Conservation (phyloP, 2,797 vertebrate species). For the Fratercula arctica region DNA sequence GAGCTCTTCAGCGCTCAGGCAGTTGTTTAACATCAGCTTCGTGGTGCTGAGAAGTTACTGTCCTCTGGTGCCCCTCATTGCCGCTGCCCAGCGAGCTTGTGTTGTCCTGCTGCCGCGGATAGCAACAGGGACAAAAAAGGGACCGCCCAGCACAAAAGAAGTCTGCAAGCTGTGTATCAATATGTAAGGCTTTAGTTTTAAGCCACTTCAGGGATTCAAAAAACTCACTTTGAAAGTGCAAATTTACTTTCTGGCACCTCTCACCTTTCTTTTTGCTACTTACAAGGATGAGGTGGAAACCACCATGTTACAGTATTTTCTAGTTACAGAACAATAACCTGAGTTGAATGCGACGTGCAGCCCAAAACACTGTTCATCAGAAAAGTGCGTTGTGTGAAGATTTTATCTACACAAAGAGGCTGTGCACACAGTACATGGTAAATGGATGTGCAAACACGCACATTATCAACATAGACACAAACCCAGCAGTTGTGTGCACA, state of each 20-base stretch:
- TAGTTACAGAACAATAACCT: background rate
- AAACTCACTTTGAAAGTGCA: background rate
- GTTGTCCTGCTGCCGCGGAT: background rate
- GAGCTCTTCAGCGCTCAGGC: background rate
- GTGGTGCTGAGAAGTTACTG: background rate
- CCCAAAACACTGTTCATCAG: background rate
- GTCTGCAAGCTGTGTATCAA: background rate
- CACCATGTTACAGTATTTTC: accelerated
- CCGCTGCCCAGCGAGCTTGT: background rate
- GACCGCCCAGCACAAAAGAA: background rate
- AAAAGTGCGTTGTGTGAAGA: accelerated
- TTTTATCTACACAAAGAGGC: background rate
- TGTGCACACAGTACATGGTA: accelerated
- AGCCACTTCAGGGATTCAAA: background rate
- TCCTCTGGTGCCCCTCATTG: background rate
- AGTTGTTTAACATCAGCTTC: background rate
- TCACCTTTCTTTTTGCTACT: background rate
- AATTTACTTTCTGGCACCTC: background rate
- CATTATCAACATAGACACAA: too few species aligned
- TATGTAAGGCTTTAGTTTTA: accelerated
- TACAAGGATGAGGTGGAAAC: background rate
- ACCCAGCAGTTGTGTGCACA: background rate
- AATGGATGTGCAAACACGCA: accelerated
- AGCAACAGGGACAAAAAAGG: background rate
- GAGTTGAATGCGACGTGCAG: accelerated